Evolutionary conservation across 2,888 invertebrate genomes (phyloP), one percentile per base, ranked within the genome.

Genomic region (Harpalus rufipes): DNA sequence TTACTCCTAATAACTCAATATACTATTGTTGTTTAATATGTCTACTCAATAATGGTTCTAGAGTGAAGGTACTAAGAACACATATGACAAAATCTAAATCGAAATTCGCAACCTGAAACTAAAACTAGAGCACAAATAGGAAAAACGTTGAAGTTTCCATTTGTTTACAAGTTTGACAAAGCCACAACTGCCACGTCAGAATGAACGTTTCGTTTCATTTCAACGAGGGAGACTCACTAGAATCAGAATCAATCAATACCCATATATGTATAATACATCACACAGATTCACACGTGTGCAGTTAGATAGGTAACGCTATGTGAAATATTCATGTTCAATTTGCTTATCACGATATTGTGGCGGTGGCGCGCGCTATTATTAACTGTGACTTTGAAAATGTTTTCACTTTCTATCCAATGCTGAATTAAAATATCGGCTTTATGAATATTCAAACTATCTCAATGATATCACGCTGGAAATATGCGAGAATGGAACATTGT

Each of bases 311-410:
- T 63, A 68, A 18, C 1, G 72, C 41, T 44, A 44, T 41, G 18
- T 74, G 72, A 74, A 74, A 74, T 74, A 72, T 72, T 72, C 72
- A 72, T 72, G 7, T 39, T 18, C 16, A 14, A 7, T 68, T 68
- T 68, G 32, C 8, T 18, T 72, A 32, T 65, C 65, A 32, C 39
- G 65, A 65, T 65, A 39, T 68, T 68, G 68, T 18, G n/a, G n/a
- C 7, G 10, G 25, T 12, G n/a, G 16, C 14, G 14, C 72, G 3
- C n/a, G 72, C 72, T 72, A 72, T 72, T 72, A 72, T 72, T 72
- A 72, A 44, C 72, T 72, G 16, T 72, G 44, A 72, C 44, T 72
- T 74, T 74, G 72, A 72, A 72, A 72, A 44, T 72, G 44, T 72
- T 72, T 74, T 74, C 72, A 74, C 72, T 74, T 74, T 74, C 72